Evolutionary conservation across 2,888 invertebrate genomes (phyloP), one percentile per base, ranked within the genome.

Genomic region (Pandemis corylana): DNA sequence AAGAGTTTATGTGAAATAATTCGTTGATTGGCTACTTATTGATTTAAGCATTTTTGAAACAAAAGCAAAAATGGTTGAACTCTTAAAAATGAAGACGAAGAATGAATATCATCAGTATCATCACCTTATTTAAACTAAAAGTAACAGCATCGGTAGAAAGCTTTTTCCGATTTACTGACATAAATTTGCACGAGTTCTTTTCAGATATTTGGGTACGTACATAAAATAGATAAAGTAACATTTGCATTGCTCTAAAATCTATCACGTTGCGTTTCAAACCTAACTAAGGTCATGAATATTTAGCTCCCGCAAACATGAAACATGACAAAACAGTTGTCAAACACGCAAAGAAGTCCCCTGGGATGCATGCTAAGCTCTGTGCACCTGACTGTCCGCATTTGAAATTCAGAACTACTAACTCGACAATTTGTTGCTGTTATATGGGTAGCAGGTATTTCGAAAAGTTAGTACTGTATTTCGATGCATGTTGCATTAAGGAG

Each of bases 271-370:
- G 56, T 71, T 75, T 49, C 36, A 67, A 71, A 75, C 67, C 70
- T 62, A 67, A 70, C 65, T 68, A 73, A 4, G 53, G 10, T 51
- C 70, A 71, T 71, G 75, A 75, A 75, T 75, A 75, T 71, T 67
- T 75, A 75, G 66, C 15, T 62, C 13, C 15, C 5, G 9, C 70
- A 53, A 61, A 71, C 74, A 65, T 68, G 56, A 20, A 83, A 82
- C 83, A 83, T 85, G 84, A 84, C 87, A 88, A 88, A 89, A 87
- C 84, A 86, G 86, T 82, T 84, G 85, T 88, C 85, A 88, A 87
- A 89, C 87, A 90, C 90, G 90, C 89, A 90, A 89, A 88, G 88
- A 87, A 85, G 79, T 83, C 92, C 86, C 82, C 46, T 68, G 88
- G 84, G 90, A 74, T 65, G 80, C 77, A 81, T 82, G 76, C 80